Base-by-base conservation (phyloP, 2,888 invertebrate species). In the Nesidiocoris tenuis region DNA sequence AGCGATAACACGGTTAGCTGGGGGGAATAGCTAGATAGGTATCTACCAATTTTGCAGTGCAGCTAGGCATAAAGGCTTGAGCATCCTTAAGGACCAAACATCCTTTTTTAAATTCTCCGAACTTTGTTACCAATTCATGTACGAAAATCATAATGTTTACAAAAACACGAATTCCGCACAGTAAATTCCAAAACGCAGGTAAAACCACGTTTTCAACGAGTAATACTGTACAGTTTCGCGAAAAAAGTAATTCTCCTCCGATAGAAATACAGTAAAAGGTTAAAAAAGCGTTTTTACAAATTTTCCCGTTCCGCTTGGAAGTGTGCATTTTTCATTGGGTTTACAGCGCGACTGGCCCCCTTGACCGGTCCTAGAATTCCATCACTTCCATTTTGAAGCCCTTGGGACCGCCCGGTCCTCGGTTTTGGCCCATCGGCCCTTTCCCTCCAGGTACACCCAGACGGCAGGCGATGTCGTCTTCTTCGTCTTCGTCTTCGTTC, bases 361-460 rank as follows among this genome's bases (percentile, higher is more conserved):
- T 77, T 25, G 68, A 67, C 63, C 74, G 61, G 55, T 75, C 74
- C 78, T 78, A 78, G 76, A 78, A 78, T 65, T 78, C 78, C 78
- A 78, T 78, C 80, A 87, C 86, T 83, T 88, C 86, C 87, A 88
- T 87, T 83, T 86, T 86, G 81, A 87, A 87, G 77, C 85, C 83
- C 82, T 86, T 87, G 56, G 72, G 22, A 16, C 83, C 83, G 82
- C 61, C 23, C 39, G 25, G 72, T n/a, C 25, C 16, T 39, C 39
- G 3, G 12, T 39, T 39, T 39, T 39, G 39, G 12, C 39, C 39
- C 39, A 39, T 39, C 39, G 3, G 39, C 83, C 83, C 78, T 83
- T 82, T 76, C 83, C 83, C 77, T 83, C 23, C 56, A 12, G 66
- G 56, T 5, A 65, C 59, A 16, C 54, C 22, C 39, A 66, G 66